phyloP scores from a whole-genome alignment of 2,888 invertebrate species.

The Drosophila paracracens region DNA sequence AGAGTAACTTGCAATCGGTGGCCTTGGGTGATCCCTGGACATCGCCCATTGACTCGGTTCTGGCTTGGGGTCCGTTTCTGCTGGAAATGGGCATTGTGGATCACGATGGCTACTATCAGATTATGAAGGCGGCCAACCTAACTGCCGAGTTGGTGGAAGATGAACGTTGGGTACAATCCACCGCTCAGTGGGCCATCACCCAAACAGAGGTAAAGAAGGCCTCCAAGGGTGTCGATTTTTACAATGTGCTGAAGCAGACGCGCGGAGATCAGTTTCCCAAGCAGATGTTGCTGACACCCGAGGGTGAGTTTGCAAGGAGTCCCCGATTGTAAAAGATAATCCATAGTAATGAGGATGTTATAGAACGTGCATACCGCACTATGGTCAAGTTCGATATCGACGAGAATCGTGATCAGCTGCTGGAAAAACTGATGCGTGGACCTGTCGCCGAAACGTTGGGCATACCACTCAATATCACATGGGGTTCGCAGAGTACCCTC shows the following conservation, averaged over 20 bases:
- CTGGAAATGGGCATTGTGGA: slow-evolving; percentile 91
- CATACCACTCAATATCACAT: slow-evolving; percentile 88
- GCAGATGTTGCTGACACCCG: slow-evolving; percentile 8
- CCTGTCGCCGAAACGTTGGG: slow-evolving; percentile 88
- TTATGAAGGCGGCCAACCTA: slow-evolving; percentile 87
- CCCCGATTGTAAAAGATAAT: no score
- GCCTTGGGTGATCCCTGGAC: slow-evolving; percentile 96
- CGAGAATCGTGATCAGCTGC: slow-evolving; percentile 74
- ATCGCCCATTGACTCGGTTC: slow-evolving; percentile 92
- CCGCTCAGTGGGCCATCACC: slow-evolving; percentile 88
- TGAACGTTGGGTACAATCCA: slow-evolving; percentile 87
- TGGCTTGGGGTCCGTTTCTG: slow-evolving; percentile 93
- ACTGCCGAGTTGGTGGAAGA: slow-evolving; percentile 87
- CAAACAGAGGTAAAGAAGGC: slow-evolving; percentile 87
- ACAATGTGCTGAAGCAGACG: slow-evolving; percentile 88
- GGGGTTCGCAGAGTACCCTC: slow-evolving; percentile 87
- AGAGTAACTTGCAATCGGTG: slow-evolving; percentile 91
- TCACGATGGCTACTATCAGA: slow-evolving; percentile 87
- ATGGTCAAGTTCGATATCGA: slow-evolving; percentile 77
- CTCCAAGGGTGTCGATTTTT: slow-evolving; percentile 90
- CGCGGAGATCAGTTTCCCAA: slow-evolving; percentile 62
- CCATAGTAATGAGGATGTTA: no score
- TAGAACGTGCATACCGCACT: slow-evolving; percentile 67
- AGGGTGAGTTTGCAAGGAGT: slow-evolving; percentile 34
- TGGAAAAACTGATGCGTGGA: slow-evolving; percentile 89